Conservation (phyloP, 2,797 vertebrate species). For the Knipowitschia caucasica region DNA sequence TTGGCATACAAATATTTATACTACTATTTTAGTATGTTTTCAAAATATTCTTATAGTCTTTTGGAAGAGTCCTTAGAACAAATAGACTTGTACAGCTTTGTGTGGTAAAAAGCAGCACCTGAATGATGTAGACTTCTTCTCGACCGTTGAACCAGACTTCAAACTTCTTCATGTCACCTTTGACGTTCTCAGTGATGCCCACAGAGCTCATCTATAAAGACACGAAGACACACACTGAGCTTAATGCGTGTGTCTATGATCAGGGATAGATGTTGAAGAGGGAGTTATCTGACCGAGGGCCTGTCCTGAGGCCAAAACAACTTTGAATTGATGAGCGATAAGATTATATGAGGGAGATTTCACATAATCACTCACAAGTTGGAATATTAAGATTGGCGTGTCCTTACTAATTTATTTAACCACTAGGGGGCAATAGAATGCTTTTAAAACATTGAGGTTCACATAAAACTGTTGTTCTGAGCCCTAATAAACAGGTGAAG, state of each 20-base stretch:
- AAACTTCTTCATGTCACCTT: slow-evolving; percentile 92
- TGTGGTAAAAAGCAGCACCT: slow-evolving; percentile 71
- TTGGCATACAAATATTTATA: too few relatives aligned
- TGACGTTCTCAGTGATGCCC: slow-evolving; percentile 91
- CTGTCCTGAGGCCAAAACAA: too few relatives aligned
- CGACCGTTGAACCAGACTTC: slow-evolving; percentile 92
- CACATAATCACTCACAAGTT: too few relatives aligned
- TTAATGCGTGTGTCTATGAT: neutral
- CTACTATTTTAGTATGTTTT: too few relatives aligned
- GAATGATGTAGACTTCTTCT: slow-evolving; percentile 93
- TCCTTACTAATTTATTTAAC: neutral
- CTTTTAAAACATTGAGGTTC: neutral
- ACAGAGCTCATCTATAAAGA: slow-evolving; percentile 86
- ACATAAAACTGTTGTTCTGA: neutral
- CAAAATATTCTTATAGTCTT: too few relatives aligned
- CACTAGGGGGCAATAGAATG: neutral
- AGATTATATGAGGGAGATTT: too few relatives aligned
- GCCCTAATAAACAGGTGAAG: neutral
- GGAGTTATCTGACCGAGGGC: too few relatives aligned
- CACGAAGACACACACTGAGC: neutral
- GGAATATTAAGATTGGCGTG: too few relatives aligned
- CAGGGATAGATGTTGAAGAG: neutral
- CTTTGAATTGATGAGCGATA: too few relatives aligned
- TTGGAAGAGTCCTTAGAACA: too few relatives aligned
- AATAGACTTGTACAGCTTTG: too few relatives aligned